Base-by-base conservation (phyloP, 2,888 invertebrate species). In the Metacarcinus magister region DNA sequence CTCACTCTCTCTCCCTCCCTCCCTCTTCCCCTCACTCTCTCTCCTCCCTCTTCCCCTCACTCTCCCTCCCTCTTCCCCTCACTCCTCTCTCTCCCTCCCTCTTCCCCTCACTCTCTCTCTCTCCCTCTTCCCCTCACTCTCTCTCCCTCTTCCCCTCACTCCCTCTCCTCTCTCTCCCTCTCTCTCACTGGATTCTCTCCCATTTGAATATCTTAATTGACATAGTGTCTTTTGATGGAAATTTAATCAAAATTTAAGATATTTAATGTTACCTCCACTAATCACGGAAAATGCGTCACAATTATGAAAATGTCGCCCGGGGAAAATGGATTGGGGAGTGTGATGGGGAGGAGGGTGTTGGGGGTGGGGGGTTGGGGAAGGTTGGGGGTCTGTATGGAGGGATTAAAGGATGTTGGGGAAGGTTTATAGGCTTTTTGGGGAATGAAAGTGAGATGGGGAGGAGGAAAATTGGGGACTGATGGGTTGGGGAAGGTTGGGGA, bases 151-250 rank as follows among this genome's bases (percentile, higher is more conserved):
- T 43, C 39, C 32, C 39, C 16, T 67, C 19, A 1, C 60, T 32
- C 39, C n/a, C 44, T 28, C 28, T 48, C 46, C 28, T 2, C 54
- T 75, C 75, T 75, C 75, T 90, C 94, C 46, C n/a, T 54, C 87
- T 43, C 67, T 5, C n/a, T 43, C 82, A n/a, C 87, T 19, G 39
- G 54, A 44, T 60, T 54, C 87, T 54, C 95, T 32, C 60, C 28
- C 93, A 95, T 95, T 95, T 95, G 95, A 95, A 95, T 95, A 95
- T 95, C 93, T 95, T 95, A 95, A 95, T 95, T 95, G 95, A 95
- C 44, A 87, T 32, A 87, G 93, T 95, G 95, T 95, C 93, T 95
- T 95, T 95, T 95, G 95, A 95, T 95, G 95, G 95, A 95, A 95
- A 95, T 95, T 95, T 95, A 95, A 95, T 93, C 95, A 95, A 93